Base-by-base conservation (phyloP, 1,140 invertebrate species). In the Euura saliciscinereae region DNA sequence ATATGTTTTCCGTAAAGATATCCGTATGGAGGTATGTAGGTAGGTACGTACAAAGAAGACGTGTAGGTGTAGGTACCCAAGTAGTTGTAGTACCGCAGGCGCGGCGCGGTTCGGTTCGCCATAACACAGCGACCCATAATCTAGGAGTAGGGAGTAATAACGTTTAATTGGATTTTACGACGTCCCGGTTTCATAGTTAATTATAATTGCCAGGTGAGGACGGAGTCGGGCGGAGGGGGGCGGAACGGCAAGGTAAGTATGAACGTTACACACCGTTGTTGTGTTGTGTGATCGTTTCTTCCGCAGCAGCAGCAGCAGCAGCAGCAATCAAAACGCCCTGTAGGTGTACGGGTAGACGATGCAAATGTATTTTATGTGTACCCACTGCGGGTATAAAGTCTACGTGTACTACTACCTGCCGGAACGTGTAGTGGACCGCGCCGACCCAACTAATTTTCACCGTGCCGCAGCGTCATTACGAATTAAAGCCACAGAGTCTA, bases 101-200 rank as follows among this genome's bases (percentile, higher is more conserved):
- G 4, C 8, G 2, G 10, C 13, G 13, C 43, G 66, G 66, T 42
- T 28, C 28, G 8, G 4, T 28, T 44, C 13, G 66, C 66, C 13
- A 67, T 67, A 42, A 42, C 66, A 8, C 11, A 43, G 46, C 70
- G 44, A 28, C 71, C 74, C 81, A 80, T 82, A 77, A 78, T 59
- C 51, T 74, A 75, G 79, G 76, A 75, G 51, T 80, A 82, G 66
- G 80, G 28, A 28, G 82, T 84, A 86, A 85, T 86, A 85, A 85
- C 83, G 84, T 86, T 86, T 85, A 86, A 86, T 85, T 86, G 85
- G 80, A 82, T 84, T 86, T 86, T 86, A 86, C 84, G 85, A 85
- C 84, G 81, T 85, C 78, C 80, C 77, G 75, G 78, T 83, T 84
- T 85, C 81, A 77, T 78, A 78, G 78, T 80, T 85, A 85, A 86